Percentiles rank a stretch among this genome's conserved stretches.
Conservation (phyloP, 2,888 invertebrate species). For the Eulithis testata region DNA sequence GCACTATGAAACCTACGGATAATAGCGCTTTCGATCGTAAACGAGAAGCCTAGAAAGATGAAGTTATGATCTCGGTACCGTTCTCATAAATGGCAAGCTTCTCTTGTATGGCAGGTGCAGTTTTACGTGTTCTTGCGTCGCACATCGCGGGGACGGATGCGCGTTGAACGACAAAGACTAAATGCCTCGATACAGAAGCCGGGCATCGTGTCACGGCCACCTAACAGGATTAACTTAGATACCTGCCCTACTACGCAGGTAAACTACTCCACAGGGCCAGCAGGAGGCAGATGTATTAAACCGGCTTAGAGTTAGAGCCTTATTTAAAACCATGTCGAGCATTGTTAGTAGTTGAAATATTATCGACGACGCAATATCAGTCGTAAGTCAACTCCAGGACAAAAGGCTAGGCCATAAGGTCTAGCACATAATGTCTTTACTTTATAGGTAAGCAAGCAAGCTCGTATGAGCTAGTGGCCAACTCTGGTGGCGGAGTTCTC, state of each 20-base stretch:
- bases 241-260: constrained; percentile 81
- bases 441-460: too few species aligned
- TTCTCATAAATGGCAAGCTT: constrained; percentile 82
- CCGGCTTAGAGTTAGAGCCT: constrained; percentile 68
- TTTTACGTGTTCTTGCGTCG: constrained; percentile 73
- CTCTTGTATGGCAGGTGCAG: constrained; percentile 79
- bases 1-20: constrained; percentile 10
- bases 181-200: constrained; percentile 75
- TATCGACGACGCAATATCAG: too few species aligned
- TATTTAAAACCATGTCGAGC: constrained; percentile 58
- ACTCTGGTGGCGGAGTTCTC: too few species aligned
- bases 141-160: constrained; percentile 76
- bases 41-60: constrained; percentile 53
- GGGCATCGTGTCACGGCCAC: constrained; percentile 82
- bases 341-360: constrained; percentile 17
- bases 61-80: constrained; percentile 69
- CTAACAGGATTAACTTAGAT: constrained; percentile 78
- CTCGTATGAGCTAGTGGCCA: too few species aligned
- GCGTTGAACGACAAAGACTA: constrained; percentile 61
- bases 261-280: constrained; percentile 62
- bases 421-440: too few species aligned
- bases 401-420: too few species aligned
- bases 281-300: constrained; percentile 68
- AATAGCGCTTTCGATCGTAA: constrained; percentile 66
- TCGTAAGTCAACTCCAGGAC: too few species aligned